phyloP scores from a whole-genome alignment of 2,888 invertebrate genomes.

The Epistrophe grossulariae region DNA sequence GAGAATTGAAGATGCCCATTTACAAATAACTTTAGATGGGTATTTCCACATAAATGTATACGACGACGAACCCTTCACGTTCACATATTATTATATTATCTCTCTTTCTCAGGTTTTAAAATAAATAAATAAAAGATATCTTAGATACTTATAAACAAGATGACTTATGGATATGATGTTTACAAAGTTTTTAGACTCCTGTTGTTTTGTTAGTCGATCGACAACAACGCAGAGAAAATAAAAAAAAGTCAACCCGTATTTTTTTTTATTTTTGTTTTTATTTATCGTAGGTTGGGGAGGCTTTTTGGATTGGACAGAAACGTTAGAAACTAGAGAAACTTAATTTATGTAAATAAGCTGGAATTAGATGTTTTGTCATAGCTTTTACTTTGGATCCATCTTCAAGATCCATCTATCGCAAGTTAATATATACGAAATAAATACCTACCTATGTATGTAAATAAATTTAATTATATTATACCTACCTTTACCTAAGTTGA shows the following conservation, averaged over 20 bases:
- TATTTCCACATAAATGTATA: constrained; percentile 39
- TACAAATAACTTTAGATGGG: constrained; percentile 48
- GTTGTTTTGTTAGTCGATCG: constrained; percentile 36
- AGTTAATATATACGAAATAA: background rate
- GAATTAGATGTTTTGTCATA: constrained; percentile 34
- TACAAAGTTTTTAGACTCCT: constrained; percentile 70
- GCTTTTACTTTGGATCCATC: constrained; percentile 31
- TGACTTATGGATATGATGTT: constrained; percentile 67
- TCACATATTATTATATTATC: constrained; percentile 1
- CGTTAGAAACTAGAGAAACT: constrained; percentile 50
- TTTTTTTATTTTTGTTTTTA: background rate
- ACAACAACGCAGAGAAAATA: background rate
- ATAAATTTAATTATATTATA: background rate
- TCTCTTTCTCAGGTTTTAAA: constrained; percentile 26
- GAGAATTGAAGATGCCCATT: constrained; percentile 60
- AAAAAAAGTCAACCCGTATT: constrained; percentile 30
- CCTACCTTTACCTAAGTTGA: too few species aligned
- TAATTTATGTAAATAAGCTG: constrained; percentile 69
- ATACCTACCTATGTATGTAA: background rate
- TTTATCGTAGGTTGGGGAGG: constrained; percentile 38
- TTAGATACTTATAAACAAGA: constrained; percentile 24
- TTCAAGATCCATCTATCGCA: constrained; percentile 44
- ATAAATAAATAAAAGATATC: constrained; percentile 57
- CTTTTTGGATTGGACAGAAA: constrained; percentile 28
- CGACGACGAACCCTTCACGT: constrained; percentile 41